A percentile compares a stretch with the other conserved stretches of the same genome.
These are phyloP conservation scores for Drosophila anceps DNA, from an alignment of 2,888 invertebrate genomes.

Conservation along the genomic window DNA sequence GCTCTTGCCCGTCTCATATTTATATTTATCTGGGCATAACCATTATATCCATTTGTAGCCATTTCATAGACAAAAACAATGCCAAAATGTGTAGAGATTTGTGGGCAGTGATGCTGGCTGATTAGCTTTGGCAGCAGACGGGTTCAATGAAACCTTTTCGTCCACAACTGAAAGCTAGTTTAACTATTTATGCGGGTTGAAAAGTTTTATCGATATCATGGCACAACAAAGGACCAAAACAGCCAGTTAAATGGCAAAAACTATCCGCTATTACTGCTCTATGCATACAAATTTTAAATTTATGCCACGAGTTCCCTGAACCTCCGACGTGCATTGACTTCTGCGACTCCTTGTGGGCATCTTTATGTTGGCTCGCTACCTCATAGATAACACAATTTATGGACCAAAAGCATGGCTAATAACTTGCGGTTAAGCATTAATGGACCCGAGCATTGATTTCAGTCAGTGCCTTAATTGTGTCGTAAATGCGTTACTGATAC, in stretches of 20 bases:
- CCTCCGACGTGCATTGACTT: constrained; percentile 41
- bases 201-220: constrained; percentile 37
- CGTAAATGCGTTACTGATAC: constrained; percentile 75
- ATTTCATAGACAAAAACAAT: constrained; percentile 5
- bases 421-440: constrained; percentile 50
- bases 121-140: constrained; percentile 28
- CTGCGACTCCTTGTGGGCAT: background rate
- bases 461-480: constrained; percentile 62
- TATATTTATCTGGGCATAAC: background rate
- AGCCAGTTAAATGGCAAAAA: constrained; percentile 55
- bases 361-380: constrained; percentile 23
- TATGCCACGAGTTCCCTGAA: constrained; percentile 63
- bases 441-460: constrained; percentile 63
- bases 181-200: constrained; percentile 36
- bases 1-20: background rate
- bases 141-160: constrained; percentile 62
- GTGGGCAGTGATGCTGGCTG: constrained; percentile 51
- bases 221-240: constrained; percentile 30
- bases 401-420: constrained; percentile 40
- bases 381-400: constrained; percentile 56
- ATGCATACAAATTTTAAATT: constrained; percentile 64
- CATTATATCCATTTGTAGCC: background rate
- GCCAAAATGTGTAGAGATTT: constrained; percentile 22
- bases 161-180: constrained; percentile 15
- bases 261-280: constrained; percentile 34